Evolutionary conservation across 2,113 vertebrate species (phyloP), one percentile per base, ranked within the genome.

Genomic region (Acanthochromis polyacanthus): DNA sequence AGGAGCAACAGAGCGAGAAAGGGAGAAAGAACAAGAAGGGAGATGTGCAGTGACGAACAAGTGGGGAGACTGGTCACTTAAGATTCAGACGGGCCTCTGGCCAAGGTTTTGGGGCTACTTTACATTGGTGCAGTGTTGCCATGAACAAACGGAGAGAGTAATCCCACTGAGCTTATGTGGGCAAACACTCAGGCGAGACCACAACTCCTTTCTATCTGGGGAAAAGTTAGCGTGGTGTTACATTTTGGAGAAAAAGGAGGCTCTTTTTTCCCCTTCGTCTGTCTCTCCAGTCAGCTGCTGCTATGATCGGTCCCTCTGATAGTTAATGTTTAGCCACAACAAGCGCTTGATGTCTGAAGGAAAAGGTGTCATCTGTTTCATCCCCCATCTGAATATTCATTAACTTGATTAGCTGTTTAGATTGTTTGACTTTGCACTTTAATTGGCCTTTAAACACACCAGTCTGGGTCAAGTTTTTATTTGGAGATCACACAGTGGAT

Each of bases 71-170:
- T 58, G 87, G 82, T 82, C 89, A 92, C 92, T 95, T 95, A 90
- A 94, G 90, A 95, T 94, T 93, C 94, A 92, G 28, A 65, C 30
- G 64, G 93, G 93, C 92, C 63, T 43, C 56, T 11, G 58, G 89
- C 93, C 94, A 94, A 88, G 84, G 78, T 91, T 92, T 87, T 65
- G 84, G 80, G 78, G 75, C 93, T 93, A 90, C 92, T 95, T 95
- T 93, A 93, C 92, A 95, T 95, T 92, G 93, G 93, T 72, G 90
- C 91, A 71, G 91, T 82, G 92, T 93, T 90, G 91, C 86, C 66
- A 55, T 57, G 83, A 86, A 93, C 90, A 92, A 93, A 89, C 82
- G 68, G 82, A 73, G 74, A 72, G 87, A 78, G 71, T 75, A 75
- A 89, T 80, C 88, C 76, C 36, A 73, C 90, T 83, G 90, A 67